These are phyloP conservation scores for Ichneumon xanthorius DNA, from an alignment of 2,888 invertebrate species.

Conservation along the genomic window DNA sequence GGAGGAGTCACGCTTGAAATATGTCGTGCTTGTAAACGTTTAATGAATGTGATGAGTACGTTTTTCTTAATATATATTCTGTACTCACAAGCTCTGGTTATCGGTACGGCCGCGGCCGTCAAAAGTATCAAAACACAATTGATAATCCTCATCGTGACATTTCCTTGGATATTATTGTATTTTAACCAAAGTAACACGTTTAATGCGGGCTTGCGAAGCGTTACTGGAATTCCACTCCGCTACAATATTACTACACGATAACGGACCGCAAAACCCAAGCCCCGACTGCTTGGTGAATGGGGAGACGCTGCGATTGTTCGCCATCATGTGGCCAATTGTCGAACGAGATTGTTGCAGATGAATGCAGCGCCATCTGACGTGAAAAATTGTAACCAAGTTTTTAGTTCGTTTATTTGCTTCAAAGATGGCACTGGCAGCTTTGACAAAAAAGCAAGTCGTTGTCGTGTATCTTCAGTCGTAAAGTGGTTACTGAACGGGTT, in stretches of 20 bases:
- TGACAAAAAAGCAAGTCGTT: no score
- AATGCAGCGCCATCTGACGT: not conserved
- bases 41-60: slow-evolving; percentile 15
- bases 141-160: slow-evolving; percentile 79
- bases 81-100: slow-evolving; percentile 77
- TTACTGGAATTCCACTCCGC: slow-evolving; percentile 22
- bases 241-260: slow-evolving; percentile 46
- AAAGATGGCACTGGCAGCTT: not conserved
- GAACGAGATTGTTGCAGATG: not conserved
- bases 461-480: no score
- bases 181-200: slow-evolving; percentile 35
- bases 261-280: slow-evolving; percentile 38
- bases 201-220: slow-evolving; percentile 16
- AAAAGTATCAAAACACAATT: slow-evolving; percentile 74
- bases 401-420: not conserved
- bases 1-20: slow-evolving; percentile 65
- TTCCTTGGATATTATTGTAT: slow-evolving; percentile 68
- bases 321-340: slow-evolving; percentile 25
- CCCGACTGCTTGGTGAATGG: slow-evolving; percentile 47
- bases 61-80: slow-evolving; percentile 3
- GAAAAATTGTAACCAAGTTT: not conserved
- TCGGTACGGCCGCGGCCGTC: slow-evolving; percentile 69
- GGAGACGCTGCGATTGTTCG: slow-evolving; percentile 41
- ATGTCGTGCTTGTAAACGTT: slow-evolving; percentile 55
- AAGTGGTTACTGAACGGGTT: not conserved